Conservation (phyloP, 2,797 vertebrate species). For the Poeciliopsis presidionis region DNA sequence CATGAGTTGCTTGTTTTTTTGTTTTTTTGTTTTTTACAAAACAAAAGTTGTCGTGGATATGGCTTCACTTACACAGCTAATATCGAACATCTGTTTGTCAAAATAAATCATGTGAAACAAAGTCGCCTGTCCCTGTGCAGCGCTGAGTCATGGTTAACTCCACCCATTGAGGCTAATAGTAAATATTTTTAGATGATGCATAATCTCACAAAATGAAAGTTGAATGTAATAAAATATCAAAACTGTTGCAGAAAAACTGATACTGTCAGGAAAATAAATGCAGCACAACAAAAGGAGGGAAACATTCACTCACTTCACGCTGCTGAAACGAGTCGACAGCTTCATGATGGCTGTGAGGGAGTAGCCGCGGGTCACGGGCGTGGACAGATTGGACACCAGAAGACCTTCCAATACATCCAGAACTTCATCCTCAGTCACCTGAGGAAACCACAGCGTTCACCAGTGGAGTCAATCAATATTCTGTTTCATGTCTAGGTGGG, state of each 20-base stretch:
- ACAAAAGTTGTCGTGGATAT: not conserved
- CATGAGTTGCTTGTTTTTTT: not conserved
- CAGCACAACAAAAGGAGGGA: not conserved
- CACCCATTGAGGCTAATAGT: not conserved
- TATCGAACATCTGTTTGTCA: not conserved
- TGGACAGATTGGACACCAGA: constrained; percentile 94
- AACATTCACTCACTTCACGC: constrained; percentile 89
- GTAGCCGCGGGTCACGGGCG: constrained; percentile 95
- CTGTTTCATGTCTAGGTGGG: not conserved
- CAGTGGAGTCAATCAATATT: not conserved
- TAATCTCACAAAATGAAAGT: not conserved
- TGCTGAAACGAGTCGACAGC: constrained; percentile 95
- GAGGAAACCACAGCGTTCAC: not conserved
- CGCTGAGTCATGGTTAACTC: not conserved
- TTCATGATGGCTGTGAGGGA: constrained; percentile 99
- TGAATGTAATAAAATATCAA: not conserved
- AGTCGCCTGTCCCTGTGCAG: too few species aligned
- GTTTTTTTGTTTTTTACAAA: too few species aligned
- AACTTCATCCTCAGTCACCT: constrained; percentile 99
- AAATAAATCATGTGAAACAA: not conserved
- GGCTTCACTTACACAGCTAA: not conserved
- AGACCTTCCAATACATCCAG: constrained; percentile 97
- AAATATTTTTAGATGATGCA: not conserved
- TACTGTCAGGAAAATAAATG: not conserved
- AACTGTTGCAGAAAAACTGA: not conserved